Evolutionary conservation across 2,888 invertebrate species (phyloP), one percentile per base, ranked within the genome.

Genomic region (Agrilus biguttatus): DNA sequence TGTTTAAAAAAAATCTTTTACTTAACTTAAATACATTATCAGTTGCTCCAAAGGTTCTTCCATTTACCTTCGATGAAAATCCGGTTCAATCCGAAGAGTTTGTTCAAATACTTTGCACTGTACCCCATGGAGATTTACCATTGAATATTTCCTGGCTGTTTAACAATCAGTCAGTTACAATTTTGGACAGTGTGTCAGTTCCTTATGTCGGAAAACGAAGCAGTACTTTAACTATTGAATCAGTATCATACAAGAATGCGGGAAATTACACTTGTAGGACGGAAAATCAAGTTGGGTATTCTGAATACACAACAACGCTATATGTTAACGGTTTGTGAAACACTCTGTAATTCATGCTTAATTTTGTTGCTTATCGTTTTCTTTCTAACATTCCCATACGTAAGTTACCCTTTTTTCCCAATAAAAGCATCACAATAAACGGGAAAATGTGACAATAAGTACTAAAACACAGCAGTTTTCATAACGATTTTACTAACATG

Each of bases 31-130:
- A 4, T 17, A 33, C 63, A 47, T 49, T 73, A 74, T 65, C 76
- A 86, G 85, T 86, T 67, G 75, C 80, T 58, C 86, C 86, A 51
- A 80, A 83, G 71, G 80, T 87, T 58, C 77, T 80, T 55, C 78
- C 81, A 48, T 86, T 85, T 59, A 73, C 77, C 57, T 85, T 85
- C 60, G 83, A 83, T 53, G 81, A 81, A 49, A 80, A 80, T 54
- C 75, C 78, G 41, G 69, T 76, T 40, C 61, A 65, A 47, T 55
- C 60, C 33, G 62, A 59, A 14, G 59, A 60, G 42, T 61, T 59
- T 45, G 58, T 57, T 28, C 60, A 60, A 50, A 53, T 64, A 14
- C 75, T 73, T 42, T 83, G 83, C 62, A 74, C 78, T 50, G 76
- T 77, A 40, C 73, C 75, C 41, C 77, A 80, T 63, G 83, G 86